Evolutionary conservation across 2,797 vertebrate genomes (phyloP).

Genomic region (Arctocebus calabarensis): DNA sequence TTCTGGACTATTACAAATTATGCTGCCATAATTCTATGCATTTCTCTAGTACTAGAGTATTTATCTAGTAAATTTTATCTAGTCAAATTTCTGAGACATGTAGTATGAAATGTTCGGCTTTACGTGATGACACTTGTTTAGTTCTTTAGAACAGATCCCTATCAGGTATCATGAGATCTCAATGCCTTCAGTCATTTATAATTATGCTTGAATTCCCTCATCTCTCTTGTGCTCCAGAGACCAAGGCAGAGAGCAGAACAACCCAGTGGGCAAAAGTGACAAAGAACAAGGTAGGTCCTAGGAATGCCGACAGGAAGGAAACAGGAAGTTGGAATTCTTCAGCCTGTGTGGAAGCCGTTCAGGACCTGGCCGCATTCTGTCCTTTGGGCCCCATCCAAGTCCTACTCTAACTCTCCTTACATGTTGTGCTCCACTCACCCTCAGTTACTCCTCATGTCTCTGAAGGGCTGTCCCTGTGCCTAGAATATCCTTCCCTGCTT

Average conservation of each 20-base stretch:
- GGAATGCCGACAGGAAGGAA: neutral
- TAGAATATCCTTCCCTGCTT: neutral
- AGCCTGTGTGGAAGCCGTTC: neutral
- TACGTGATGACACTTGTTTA: neutral
- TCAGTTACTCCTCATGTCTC: neutral
- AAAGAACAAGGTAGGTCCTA: neutral
- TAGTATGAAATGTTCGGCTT: neutral
- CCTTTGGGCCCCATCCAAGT: neutral
- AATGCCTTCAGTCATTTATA: neutral
- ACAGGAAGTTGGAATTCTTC: neutral
- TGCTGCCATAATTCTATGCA: neutral
- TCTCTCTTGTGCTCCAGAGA: neutral
- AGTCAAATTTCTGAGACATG: neutral
- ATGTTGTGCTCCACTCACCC: neutral
- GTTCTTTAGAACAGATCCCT: neutral
- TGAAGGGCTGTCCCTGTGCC: neutral
- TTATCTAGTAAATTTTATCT: too few species aligned
- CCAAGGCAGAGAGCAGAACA: neutral
- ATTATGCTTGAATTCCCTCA: neutral
- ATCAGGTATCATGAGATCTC: neutral
- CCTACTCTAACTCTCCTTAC: neutral
- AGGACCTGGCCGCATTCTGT: neutral
- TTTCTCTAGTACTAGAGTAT: neutral
- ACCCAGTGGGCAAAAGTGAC: neutral
- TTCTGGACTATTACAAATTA: neutral